These are phyloP conservation scores for Polypedilum pembai DNA, from an alignment of 1,140 invertebrate genomes.

Conservation along the genomic window DNA sequence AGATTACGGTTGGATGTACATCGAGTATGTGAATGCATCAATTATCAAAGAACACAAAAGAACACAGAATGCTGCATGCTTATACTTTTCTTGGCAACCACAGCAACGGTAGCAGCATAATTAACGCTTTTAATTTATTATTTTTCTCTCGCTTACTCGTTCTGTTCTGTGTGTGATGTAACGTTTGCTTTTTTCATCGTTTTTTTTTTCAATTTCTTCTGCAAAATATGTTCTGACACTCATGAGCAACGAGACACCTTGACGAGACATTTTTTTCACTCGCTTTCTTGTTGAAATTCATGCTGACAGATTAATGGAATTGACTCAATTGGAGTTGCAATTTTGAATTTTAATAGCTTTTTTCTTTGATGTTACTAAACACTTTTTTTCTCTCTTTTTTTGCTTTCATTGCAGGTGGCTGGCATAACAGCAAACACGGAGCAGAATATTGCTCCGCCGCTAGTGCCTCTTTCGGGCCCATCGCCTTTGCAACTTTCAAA, in stretches of 20 bases:
- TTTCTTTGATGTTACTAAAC: neutral
- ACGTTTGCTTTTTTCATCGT: no score
- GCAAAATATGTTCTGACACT: no score
- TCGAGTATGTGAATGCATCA: neutral
- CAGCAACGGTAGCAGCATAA: slow-evolving; percentile 10
- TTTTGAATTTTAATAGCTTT: neutral
- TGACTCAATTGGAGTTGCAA: neutral
- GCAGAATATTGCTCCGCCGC: slow-evolving; percentile 31
- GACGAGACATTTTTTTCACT: neutral
- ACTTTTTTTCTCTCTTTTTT: neutral
- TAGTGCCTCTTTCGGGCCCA: slow-evolving; percentile 35
- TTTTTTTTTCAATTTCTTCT: neutral
- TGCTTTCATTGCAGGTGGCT: slow-evolving; percentile 31
- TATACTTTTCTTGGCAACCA: neutral
- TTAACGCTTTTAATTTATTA: slow-evolving; percentile 19
- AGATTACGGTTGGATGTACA: neutral
- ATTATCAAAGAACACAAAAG: neutral
- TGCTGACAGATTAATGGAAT: slow-evolving; percentile 12
- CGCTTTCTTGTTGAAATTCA: neutral
- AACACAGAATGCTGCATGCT: neutral
- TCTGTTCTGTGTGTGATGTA: neutral
- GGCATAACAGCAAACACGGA: slow-evolving; percentile 33
- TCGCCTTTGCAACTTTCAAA: slow-evolving; percentile 44
- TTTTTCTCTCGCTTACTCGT: neutral
- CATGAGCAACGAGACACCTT: neutral